Conservation (phyloP, 92 coral and sea anemone genomes). For the Epizoanthus stellaris region DNA sequence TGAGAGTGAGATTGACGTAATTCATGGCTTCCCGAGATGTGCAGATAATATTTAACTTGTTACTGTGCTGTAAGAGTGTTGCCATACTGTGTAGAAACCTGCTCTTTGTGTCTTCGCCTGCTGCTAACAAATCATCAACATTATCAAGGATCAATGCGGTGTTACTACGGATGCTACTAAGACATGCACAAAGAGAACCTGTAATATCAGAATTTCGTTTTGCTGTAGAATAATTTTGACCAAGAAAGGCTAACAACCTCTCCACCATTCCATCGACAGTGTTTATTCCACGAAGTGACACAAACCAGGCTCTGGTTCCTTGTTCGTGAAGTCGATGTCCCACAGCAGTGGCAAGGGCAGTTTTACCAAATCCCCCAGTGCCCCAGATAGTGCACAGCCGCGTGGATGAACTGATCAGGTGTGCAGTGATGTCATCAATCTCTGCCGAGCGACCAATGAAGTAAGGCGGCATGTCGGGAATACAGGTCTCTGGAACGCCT, state of each 20-base stretch:
- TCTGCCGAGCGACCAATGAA: slow-evolving; percentile 10
- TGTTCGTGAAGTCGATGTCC: slow-evolving; percentile 7
- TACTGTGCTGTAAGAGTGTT: too few relatives aligned
- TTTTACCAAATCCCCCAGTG: too few relatives aligned
- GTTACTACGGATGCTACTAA: not conserved
- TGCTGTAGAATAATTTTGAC: not conserved
- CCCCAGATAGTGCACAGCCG: too few relatives aligned
- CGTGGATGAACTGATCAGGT: too few relatives aligned
- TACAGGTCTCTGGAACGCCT: too few relatives aligned
- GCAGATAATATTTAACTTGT: too few relatives aligned
- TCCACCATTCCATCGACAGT: not conserved
- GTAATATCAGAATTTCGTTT: not conserved
- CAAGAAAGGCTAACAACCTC: not conserved
- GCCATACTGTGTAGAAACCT: too few relatives aligned
- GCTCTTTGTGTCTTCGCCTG: not conserved
- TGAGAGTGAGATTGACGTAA: too few relatives aligned
- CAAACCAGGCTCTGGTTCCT: slow-evolving; percentile 1
- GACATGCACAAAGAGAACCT: not conserved
- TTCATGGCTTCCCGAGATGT: too few relatives aligned
- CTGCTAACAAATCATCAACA: not conserved
- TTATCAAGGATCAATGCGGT: not conserved
- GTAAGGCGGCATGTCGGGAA: not conserved
- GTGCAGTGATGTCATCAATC: too few relatives aligned
- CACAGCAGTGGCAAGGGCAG: not conserved
- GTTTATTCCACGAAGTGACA: not conserved